Evolutionary conservation across 2,113 vertebrate species (phyloP).

Genomic region (Scopus umbretta): DNA sequence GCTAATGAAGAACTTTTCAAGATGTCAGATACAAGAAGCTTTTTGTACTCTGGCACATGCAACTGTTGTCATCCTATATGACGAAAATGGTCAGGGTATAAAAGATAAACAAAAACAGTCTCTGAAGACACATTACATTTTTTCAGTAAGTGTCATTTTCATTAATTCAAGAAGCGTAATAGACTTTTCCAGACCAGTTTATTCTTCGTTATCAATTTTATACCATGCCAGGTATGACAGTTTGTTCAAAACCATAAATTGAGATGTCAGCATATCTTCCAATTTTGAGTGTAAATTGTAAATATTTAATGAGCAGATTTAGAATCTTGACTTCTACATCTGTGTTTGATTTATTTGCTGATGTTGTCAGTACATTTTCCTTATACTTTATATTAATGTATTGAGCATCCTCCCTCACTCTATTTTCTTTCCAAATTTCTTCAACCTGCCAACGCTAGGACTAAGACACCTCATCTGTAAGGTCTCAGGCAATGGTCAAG

Average conservation of each 20-base stretch:
- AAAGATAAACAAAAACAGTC: neutral
- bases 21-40: neutral
- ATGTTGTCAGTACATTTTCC: neutral
- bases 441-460: neutral
- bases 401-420: neutral
- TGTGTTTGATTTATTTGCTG: neutral
- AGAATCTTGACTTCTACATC: neutral
- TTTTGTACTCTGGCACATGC: neutral
- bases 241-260: neutral
- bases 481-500: neutral
- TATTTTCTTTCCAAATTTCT: neutral
- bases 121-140: neutral
- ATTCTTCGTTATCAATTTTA: neutral
- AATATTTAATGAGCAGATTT: slow-evolving; percentile 4
- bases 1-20: neutral
- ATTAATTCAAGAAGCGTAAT: neutral
- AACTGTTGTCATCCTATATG: neutral
- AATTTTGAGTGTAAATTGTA: neutral
- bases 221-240: neutral
- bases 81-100: neutral
- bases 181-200: neutral
- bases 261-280: neutral
- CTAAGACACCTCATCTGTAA: neutral
- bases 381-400: neutral
- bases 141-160: neutral